Conservation (phyloP, 2,113 vertebrate species). For the Sinocyclocheilus anshuiensis region DNA sequence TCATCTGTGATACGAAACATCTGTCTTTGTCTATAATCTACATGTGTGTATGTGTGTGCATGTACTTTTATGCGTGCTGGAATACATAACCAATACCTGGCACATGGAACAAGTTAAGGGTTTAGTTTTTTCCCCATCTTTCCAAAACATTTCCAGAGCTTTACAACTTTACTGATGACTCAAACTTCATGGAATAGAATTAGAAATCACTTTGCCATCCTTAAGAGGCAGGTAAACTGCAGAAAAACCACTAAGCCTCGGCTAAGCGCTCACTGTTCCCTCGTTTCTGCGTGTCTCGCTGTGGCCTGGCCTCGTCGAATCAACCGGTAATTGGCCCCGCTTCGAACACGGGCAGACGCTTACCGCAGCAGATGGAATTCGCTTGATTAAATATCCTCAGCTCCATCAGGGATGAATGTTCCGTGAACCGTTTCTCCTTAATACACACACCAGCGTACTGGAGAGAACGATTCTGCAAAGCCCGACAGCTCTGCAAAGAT, state of each 20-base stretch:
- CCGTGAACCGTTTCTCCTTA: slow-evolving; percentile 17
- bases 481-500: not conserved
- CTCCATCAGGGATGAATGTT: slow-evolving; percentile 35
- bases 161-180: slow-evolving; percentile 34
- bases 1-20: not conserved
- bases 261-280: slow-evolving; percentile 8
- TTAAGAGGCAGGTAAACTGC: slow-evolving; percentile 16
- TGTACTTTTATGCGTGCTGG: no score
- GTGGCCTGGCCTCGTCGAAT: slow-evolving; percentile 40
- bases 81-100: not conserved
- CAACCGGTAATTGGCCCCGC: slow-evolving; percentile 47
- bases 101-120: not conserved
- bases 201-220: slow-evolving; percentile 23
- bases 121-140: not conserved
- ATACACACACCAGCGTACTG: not conserved
- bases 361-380: slow-evolving; percentile 42
- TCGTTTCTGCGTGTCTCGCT: not conserved
- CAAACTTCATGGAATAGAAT: slow-evolving; percentile 28
- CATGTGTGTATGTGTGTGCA: not conserved
- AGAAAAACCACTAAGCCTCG: slow-evolving; percentile 23
- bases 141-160: not conserved
- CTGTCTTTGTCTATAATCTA: not conserved
- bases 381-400: slow-evolving; percentile 53
- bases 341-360: slow-evolving; percentile 23
- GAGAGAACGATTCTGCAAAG: not conserved